Evolutionary conservation across 2,888 invertebrate genomes (phyloP).

Genomic region (Sinohyriopsis cumingii): DNA sequence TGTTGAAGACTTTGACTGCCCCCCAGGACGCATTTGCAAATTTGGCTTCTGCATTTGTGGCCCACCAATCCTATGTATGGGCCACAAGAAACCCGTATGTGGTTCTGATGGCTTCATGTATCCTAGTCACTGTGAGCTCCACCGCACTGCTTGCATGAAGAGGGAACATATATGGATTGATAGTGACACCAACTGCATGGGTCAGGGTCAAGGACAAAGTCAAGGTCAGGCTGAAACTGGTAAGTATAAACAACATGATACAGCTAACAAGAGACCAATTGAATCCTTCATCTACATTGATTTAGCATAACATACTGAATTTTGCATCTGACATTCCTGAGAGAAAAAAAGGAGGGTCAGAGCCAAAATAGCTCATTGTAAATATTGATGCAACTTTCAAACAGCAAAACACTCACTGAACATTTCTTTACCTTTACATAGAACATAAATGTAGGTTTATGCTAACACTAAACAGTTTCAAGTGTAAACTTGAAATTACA

Average conservation of each 20-base stretch:
- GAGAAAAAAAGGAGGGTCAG: no score
- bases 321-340: no score
- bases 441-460: no score
- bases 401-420: no score
- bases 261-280: conserved; percentile 4
- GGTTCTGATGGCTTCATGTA: conserved; percentile 68
- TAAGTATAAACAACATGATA: conserved; percentile 1
- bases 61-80: conserved; percentile 53
- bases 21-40: conserved; percentile 78
- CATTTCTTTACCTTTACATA: no score
- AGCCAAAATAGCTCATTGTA: no score
- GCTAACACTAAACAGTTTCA: no score
- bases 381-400: no score
- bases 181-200: conserved; percentile 41
- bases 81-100: conserved; percentile 68
- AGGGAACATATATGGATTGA: conserved; percentile 63
- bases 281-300: no score
- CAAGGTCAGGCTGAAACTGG: no score
- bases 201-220: conserved; percentile 12
- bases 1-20: conserved; percentile 78
- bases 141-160: conserved; percentile 66
- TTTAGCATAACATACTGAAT: no score
- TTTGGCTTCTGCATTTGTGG: conserved; percentile 78
- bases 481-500: no score
- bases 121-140: conserved; percentile 70